A percentile compares a stretch with the other conserved stretches of the same genome.
phyloP scores from a whole-genome alignment of 2,113 vertebrate genomes.

The Xiphophorus couchianus region DNA sequence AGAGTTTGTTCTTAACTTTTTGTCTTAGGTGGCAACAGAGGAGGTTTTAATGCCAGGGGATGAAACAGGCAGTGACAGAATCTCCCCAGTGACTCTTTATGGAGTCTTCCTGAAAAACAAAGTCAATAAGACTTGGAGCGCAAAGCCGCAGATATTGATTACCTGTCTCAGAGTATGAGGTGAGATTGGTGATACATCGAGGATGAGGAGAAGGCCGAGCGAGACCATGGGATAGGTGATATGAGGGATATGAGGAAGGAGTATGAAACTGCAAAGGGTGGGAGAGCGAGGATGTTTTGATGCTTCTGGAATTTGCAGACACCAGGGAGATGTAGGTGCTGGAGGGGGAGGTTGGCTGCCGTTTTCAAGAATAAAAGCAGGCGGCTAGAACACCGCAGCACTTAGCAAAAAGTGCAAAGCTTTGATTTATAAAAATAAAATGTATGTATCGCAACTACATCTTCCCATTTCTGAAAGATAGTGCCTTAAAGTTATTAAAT shows the following conservation, averaged over 20 bases:
- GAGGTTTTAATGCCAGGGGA: conserved; percentile 64
- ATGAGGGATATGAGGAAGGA: conserved; percentile 33
- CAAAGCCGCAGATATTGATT: conserved; percentile 76
- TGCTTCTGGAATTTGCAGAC: conserved; percentile 46
- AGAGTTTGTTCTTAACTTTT: conserved; percentile 29
- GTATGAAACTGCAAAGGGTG: conserved; percentile 13
- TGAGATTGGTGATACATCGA: conserved; percentile 26
- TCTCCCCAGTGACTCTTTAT: conserved; percentile 79
- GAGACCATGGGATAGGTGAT: conserved; percentile 32
- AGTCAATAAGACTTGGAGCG: conserved; percentile 78
- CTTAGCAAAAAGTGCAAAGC: conserved; percentile 17
- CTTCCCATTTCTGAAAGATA: background rate
- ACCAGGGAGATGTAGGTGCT: conserved; percentile 46
- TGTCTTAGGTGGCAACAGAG: conserved; percentile 32
- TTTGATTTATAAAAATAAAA: conserved; percentile 34
- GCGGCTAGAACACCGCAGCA: conserved; percentile 9
- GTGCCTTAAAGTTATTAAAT: background rate
- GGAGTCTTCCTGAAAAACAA: conserved; percentile 80
- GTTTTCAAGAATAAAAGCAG: conserved; percentile 10
- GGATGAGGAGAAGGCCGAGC: conserved; percentile 16
- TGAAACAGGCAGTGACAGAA: conserved; percentile 67
- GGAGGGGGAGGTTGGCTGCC: conserved; percentile 26
- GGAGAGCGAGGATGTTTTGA: conserved; percentile 24
- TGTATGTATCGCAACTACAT: background rate
- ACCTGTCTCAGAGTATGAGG: conserved; percentile 72